These are phyloP conservation scores for Drosophila virilis DNA, from an alignment of 1,140 invertebrate genomes.

Conservation along the genomic window DNA sequence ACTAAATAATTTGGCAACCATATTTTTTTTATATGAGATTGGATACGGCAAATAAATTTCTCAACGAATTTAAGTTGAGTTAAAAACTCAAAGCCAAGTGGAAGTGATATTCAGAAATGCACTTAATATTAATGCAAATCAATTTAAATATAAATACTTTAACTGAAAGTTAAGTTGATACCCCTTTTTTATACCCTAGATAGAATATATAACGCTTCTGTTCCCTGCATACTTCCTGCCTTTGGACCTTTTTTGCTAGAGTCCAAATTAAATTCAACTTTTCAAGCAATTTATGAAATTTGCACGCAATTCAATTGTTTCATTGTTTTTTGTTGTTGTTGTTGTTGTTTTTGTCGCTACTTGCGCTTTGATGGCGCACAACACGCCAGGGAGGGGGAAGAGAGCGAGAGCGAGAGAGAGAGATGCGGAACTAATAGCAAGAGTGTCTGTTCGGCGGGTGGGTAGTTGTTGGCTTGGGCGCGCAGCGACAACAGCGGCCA, in stretches of 20 bases:
- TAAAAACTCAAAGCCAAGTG: too few relatives aligned
- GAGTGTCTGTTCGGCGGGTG: background rate
- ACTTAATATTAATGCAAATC: too few relatives aligned
- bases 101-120: too few relatives aligned
- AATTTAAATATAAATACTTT: background rate
- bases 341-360: constrained; percentile 33
- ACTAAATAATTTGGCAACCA: too few relatives aligned
- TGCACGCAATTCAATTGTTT: constrained; percentile 72
- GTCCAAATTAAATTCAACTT: constrained; percentile 70
- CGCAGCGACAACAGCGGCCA: constrained; percentile 66
- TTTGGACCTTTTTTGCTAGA: constrained; percentile 25
- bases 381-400: background rate
- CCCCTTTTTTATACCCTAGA: background rate
- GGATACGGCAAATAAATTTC: too few relatives aligned
- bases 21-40: too few relatives aligned
- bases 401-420: background rate
- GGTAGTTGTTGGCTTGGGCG: constrained; percentile 12
- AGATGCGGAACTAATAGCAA: constrained; percentile 29
- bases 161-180: background rate
- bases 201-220: constrained; percentile 20
- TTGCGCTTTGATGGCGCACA: constrained; percentile 62
- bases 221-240: constrained; percentile 38
- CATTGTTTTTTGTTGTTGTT: constrained; percentile 34
- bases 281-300: constrained; percentile 77
- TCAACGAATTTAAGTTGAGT: too few relatives aligned